phyloP scores from a whole-genome alignment of 2,113 vertebrate species.

The Phrynosoma blainvillii region DNA sequence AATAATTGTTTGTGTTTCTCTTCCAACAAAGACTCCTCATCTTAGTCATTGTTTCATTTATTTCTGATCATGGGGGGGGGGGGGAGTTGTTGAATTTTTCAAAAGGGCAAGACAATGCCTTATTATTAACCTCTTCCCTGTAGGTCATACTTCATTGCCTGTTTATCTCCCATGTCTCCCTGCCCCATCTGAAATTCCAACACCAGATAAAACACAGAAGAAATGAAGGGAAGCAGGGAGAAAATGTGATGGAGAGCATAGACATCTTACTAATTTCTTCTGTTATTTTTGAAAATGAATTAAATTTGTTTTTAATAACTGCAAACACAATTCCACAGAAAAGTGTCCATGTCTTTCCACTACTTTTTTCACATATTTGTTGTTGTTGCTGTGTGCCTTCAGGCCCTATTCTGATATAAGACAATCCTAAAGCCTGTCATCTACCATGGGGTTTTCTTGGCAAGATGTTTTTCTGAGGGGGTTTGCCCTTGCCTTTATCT shows the following conservation, averaged over 20 bases:
- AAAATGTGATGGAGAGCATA: background rate
- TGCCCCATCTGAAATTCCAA: background rate
- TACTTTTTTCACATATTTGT: background rate
- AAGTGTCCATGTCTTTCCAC: background rate
- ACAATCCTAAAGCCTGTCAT: no score
- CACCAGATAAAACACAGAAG: background rate
- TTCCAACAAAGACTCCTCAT: background rate
- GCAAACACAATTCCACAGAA: background rate
- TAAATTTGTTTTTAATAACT: background rate
- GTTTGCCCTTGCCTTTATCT: no score
- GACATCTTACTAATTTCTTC: background rate
- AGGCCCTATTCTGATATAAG: no score
- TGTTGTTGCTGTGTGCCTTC: no score
- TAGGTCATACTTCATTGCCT: background rate
- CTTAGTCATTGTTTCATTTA: background rate
- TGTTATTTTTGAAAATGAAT: background rate
- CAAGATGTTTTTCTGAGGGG: no score
- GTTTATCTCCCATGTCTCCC: background rate
- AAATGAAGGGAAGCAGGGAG: background rate
- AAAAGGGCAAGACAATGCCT: background rate
- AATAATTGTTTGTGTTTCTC: background rate
- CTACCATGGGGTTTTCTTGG: no score
- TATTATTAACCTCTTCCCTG: background rate
- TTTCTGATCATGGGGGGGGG: background rate
- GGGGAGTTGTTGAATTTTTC: no score